phyloP scores from a whole-genome alignment of 2,113 vertebrate species.

The Bujurquina vittata region DNA sequence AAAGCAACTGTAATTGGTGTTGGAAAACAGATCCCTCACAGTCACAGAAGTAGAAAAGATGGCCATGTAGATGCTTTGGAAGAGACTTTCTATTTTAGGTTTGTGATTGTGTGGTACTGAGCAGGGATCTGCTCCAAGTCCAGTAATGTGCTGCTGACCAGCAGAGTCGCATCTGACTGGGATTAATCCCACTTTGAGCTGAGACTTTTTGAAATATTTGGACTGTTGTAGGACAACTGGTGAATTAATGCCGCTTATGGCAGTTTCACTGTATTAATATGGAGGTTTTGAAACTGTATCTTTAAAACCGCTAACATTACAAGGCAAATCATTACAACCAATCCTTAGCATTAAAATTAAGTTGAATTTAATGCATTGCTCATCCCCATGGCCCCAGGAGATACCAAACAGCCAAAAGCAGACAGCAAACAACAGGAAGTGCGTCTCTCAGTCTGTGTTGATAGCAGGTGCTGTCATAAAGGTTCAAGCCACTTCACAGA shows the following conservation, averaged over 20 bases:
- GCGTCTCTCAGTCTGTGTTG: conserved; percentile 2
- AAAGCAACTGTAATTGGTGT: not conserved
- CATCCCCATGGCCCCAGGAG: not conserved
- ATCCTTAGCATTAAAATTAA: not conserved
- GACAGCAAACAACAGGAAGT: conserved; percentile 18
- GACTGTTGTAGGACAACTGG: too few relatives aligned
- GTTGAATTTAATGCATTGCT: not conserved
- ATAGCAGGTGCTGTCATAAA: conserved; percentile 31
- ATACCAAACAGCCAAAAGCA: not conserved
- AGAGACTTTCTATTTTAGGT: not conserved
- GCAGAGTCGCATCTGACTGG: conserved; percentile 42
- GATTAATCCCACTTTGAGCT: conserved; percentile 40
- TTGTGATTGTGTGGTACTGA: not conserved
- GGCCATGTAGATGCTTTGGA: not conserved
- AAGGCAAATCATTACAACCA: not conserved
- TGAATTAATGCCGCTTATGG: not conserved
- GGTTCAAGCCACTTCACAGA: conserved; percentile 12
- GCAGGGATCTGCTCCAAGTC: not conserved
- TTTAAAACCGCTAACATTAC: not conserved
- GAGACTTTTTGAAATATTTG: too few relatives aligned
- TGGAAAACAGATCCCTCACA: not conserved
- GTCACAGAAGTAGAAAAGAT: not conserved
- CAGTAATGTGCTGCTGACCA: conserved; percentile 22
- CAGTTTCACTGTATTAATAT: not conserved
- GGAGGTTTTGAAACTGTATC: not conserved